phyloP scores from a whole-genome alignment of 1,140 invertebrate genomes.

The Semibalanus balanoides region DNA sequence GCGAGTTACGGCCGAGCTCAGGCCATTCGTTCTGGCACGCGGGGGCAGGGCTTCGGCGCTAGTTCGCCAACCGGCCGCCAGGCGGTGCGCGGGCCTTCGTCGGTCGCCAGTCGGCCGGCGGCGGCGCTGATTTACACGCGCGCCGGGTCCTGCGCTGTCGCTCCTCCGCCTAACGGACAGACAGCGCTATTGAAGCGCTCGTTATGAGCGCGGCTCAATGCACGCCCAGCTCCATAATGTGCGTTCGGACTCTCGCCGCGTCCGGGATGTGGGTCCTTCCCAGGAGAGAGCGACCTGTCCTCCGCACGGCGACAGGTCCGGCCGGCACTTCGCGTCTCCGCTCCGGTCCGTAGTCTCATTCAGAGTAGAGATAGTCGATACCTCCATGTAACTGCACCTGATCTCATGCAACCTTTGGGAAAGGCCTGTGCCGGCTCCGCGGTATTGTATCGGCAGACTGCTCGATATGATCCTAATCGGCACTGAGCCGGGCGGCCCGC shows the following conservation, averaged over 20 bases:
- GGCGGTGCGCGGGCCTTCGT: not conserved
- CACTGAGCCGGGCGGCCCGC: slow-evolving; percentile 3
- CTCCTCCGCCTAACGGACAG: not conserved
- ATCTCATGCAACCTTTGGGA: no score
- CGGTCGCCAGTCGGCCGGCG: not conserved
- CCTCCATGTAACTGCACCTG: no score
- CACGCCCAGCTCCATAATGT: not conserved
- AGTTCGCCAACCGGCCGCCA: slow-evolving; percentile 7
- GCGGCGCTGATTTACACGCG: not conserved
- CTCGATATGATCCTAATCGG: no score
- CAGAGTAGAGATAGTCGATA: not conserved
- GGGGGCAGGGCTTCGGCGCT: slow-evolving; percentile 7
- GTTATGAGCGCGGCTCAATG: not conserved
- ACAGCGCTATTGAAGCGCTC: not conserved
- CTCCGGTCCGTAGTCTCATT: not conserved
- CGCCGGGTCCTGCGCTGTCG: not conserved
- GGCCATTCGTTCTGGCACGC: slow-evolving; percentile 4
- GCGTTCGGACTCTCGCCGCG: no score
- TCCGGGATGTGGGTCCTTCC: no score
- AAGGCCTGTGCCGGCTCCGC: no score
- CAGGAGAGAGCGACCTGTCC: no score
- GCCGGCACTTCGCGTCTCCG: no score
- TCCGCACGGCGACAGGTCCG: no score
- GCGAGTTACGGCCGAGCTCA: slow-evolving; percentile 9
- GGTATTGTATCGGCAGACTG: no score